phyloP scores from a whole-genome alignment of 2,888 invertebrate species.

The Tachystola acroxantha region DNA sequence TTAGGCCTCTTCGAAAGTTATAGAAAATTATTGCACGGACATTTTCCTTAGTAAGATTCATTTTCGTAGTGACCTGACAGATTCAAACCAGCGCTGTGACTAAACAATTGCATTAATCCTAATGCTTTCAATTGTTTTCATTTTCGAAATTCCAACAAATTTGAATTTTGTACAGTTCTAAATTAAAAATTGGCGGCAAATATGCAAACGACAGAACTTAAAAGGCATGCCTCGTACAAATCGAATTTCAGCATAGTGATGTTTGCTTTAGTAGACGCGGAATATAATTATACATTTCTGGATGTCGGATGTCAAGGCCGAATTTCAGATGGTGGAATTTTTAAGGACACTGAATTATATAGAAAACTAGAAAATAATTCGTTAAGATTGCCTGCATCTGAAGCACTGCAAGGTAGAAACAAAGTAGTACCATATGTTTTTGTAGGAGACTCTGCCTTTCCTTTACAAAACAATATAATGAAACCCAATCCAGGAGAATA shows the following conservation, averaged over 20 bases:
- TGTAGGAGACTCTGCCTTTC: slow-evolving; percentile 17
- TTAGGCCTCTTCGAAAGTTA: too few relatives aligned
- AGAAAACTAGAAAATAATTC: slow-evolving; percentile 10
- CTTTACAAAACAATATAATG: slow-evolving; percentile 15
- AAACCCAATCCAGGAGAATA: slow-evolving; percentile 15
- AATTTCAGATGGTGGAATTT: slow-evolving; percentile 8
- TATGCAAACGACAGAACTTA: slow-evolving; percentile 15
- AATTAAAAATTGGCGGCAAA: slow-evolving; percentile 24
- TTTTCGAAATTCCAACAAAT: slow-evolving; percentile 12
- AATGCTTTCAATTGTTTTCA: too few relatives aligned
- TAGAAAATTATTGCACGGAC: too few relatives aligned
- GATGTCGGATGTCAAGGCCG: slow-evolving; percentile 10
- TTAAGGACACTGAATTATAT: slow-evolving; percentile 1
- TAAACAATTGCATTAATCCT: too few relatives aligned
- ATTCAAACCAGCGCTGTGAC: too few relatives aligned
- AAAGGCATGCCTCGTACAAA: too few relatives aligned
- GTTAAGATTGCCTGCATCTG: too few relatives aligned
- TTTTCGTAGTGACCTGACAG: too few relatives aligned
- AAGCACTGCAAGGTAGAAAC: slow-evolving; percentile 13
- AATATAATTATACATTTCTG: slow-evolving; percentile 7
- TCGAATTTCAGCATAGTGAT: neutral
- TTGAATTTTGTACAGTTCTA: slow-evolving; percentile 14
- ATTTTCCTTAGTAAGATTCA: too few relatives aligned
- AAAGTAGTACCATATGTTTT: slow-evolving; percentile 14
- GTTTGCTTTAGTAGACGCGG: slow-evolving; percentile 6